Base-by-base conservation (phyloP, 2,113 vertebrate species). In the Rhabdomys dilectus region DNA sequence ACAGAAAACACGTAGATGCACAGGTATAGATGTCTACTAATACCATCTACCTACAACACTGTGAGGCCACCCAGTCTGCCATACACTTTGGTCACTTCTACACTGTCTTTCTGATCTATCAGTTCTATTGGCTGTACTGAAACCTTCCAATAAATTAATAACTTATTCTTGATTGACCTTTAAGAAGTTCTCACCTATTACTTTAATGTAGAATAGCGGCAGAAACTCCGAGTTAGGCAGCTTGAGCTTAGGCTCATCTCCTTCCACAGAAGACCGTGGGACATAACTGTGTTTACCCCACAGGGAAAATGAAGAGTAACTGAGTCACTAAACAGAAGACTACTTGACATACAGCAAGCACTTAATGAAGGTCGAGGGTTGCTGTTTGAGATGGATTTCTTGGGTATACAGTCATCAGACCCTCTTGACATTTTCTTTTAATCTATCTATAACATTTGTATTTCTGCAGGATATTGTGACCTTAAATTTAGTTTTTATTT, bases 151-250 rank as follows among this genome's bases (percentile, higher is more conserved):
- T 64, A 88, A 73, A 81, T 62, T 84, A 22, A 84, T 93, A 16
- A 76, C 81, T 68, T 94, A 24, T 91, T 95, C 72, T 92, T 91
- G 48, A 81, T 81, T 89, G 70, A 24, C 56, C 34, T 60, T 72
- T 31, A 42, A 81, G 64, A 45, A 76, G 75, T 53, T 76, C 24
- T 45, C 4, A 0, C 12, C 42, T 89, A 91, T n/a, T 29, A 39
- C 62, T 76, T 76, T 84, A 68, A 13, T 60, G 68, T 91, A 53
- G 7, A 85, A 68, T n/a, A 93, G 70, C 13, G 68, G 56, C 4
- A 36, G 70, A 75, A 93, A 60, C 58, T 60, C 58, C 19, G 36
- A 56, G 29, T 84, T 15, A 7, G 81, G n/a, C n/a, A 84, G n/a
- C 7, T 29, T 62, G 56, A 42, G 15, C 60, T 82, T 34, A 58